Conservation (phyloP, 1,140 invertebrate genomes). For the Hypsibius dujardini region DNA sequence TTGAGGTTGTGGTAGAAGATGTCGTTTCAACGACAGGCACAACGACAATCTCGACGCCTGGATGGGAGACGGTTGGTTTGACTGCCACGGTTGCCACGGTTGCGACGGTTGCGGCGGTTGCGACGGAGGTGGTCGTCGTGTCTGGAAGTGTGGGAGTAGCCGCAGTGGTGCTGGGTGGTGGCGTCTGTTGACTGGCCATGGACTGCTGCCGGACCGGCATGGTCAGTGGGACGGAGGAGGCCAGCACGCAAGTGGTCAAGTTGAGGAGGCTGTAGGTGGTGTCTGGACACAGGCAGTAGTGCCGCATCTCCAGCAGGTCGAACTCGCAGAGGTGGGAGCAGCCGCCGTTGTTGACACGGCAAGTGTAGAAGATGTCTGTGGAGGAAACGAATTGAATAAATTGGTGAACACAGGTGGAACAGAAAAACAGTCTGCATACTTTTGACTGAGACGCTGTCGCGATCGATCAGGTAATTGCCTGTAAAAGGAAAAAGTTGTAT, state of each 20-base stretch:
- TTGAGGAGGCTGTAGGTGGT: neutral
- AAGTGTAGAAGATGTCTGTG: conserved; percentile 12
- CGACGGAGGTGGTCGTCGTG: too few relatives aligned
- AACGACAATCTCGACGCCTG: too few relatives aligned
- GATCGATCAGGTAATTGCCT: conserved; percentile 15
- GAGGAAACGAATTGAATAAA: neutral
- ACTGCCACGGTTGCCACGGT: too few relatives aligned
- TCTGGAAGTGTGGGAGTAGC: too few relatives aligned
- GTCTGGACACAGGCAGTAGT: conserved; percentile 12
- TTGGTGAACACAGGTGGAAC: neutral
- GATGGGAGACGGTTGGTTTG: too few relatives aligned
- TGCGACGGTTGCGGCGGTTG: too few relatives aligned
- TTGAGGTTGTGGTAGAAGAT: too few relatives aligned
- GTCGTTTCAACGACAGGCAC: too few relatives aligned
- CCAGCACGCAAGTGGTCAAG: neutral
- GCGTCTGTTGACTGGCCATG: too few relatives aligned
- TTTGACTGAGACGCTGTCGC: neutral
- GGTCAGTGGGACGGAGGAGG: too few relatives aligned
- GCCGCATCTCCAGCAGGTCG: conserved; percentile 11
- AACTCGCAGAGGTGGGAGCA: conserved; percentile 13
- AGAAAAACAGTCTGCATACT: neutral
- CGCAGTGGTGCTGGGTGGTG: too few relatives aligned
- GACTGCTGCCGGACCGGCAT: too few relatives aligned
- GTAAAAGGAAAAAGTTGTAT: neutral
- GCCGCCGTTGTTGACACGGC: conserved; percentile 8